A percentile compares a stretch with the other conserved stretches of the same genome.
Conservation (phyloP, 2,888 invertebrate species). For the Alcis repandata region DNA sequence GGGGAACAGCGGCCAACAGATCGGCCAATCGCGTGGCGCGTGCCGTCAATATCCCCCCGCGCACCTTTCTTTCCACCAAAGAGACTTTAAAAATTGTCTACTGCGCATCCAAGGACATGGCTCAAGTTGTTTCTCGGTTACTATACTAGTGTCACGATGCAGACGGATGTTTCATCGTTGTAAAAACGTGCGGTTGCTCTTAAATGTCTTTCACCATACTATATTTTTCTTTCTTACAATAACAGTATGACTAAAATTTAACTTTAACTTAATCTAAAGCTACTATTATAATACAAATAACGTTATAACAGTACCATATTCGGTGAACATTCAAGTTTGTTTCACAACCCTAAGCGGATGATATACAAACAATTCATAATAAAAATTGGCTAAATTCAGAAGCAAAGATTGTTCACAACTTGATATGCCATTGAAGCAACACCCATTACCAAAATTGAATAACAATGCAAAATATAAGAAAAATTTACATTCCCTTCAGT, state of each 20-base stretch:
- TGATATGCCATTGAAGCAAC: constrained; percentile 20
- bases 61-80: no score
- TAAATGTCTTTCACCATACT: constrained; percentile 6
- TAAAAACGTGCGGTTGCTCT: no score
- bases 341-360: constrained; percentile 11
- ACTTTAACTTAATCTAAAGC: constrained; percentile 18
- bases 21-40: no score
- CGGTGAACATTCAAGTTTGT: constrained; percentile 12
- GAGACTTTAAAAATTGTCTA: no score
- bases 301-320: constrained; percentile 23
- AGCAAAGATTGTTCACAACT: constrained; percentile 6
- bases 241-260: constrained; percentile 25
- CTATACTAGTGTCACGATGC: no score
- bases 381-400: neutral
- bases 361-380: constrained; percentile 2
- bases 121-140: no score
- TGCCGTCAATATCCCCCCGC: no score
- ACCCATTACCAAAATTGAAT: neutral
- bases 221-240: constrained; percentile 3
- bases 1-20: no score
- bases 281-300: constrained; percentile 27
- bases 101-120: no score
- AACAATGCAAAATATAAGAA: neutral
- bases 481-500: neutral
- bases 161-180: no score